Evolutionary conservation across 2,888 invertebrate genomes (phyloP).

Genomic region (Lamellibrachia satsuma): DNA sequence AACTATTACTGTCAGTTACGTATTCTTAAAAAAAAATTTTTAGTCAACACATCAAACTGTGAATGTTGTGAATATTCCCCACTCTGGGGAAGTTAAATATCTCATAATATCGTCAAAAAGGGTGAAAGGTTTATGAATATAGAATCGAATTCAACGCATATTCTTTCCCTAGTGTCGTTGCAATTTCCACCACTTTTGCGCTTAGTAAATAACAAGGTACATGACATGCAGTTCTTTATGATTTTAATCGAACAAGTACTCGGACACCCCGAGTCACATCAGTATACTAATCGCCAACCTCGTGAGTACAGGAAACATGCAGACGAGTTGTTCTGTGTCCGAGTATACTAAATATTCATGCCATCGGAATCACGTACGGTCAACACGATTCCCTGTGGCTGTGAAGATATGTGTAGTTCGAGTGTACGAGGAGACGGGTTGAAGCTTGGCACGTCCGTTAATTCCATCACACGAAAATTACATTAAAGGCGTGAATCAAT

Average conservation of each 20-base stretch:
- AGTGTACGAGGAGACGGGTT: not conserved
- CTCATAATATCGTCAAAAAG: too few relatives aligned
- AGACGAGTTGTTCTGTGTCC: not conserved
- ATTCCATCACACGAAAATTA: not conserved
- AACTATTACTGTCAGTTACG: not conserved
- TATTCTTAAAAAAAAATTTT: not conserved
- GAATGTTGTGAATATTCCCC: too few relatives aligned
- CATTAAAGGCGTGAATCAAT: conserved; percentile 13
- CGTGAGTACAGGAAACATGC: not conserved
- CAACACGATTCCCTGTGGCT: not conserved
- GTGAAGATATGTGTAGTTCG: not conserved
- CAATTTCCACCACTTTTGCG: too few relatives aligned
- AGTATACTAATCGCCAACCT: not conserved
- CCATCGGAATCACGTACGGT: not conserved
- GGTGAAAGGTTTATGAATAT: too few relatives aligned
- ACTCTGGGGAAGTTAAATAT: too few relatives aligned
- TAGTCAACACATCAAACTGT: too few relatives aligned
- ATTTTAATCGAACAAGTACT: not conserved
- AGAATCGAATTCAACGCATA: too few relatives aligned
- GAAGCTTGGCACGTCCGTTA: not conserved
- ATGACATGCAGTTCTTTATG: too few relatives aligned
- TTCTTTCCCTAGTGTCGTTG: too few relatives aligned
- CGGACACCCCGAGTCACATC: not conserved
- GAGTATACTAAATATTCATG: not conserved
- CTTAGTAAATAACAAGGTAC: too few relatives aligned